Base-by-base conservation (phyloP, 2,888 invertebrate genomes). In the Boloria euphrosyne region DNA sequence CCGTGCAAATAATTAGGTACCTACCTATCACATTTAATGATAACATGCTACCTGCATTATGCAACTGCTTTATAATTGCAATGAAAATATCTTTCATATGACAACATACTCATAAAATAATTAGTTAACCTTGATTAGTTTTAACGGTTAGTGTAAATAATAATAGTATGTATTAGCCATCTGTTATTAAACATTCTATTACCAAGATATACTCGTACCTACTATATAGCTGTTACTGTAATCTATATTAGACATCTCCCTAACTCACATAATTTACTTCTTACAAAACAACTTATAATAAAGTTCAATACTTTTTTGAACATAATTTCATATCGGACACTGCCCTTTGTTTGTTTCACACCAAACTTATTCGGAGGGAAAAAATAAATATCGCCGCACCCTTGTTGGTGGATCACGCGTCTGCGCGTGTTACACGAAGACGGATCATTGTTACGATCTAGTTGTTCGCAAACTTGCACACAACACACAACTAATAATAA, bases 321-420 rank as follows among this genome's bases (percentile, higher is more conserved):
- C 64, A 68, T 70, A 74, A 71, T 75, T 74, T 69, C 71, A 67
- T 70, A 69, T 63, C 69, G 67, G 68, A 70, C 69, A 50, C 68
- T 69, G 72, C 72, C 76, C 78, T 78, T 76, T 86, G 85, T 84
- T 71, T 75, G 75, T 85, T 87, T 84, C 81, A 82, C 85, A 81
- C 80, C 78, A 80, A 86, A 85, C 80, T 88, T 85, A 73, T 80
- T 81, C 82, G 79, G 72, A 78, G 77, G 80, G 79, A 82, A 81
- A 84, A 88, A 88, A 87, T 87, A 89, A 84, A 90, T 89, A 89
- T 89, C 80, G 81, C 85, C 80, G 81, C 86, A 82, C 90, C 91
- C 91, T 87, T 86, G 89, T 85, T 85, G 89, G 84, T 85, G 83
- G 91, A 90, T 89, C 90, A 90, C 89, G 89, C 89, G 89, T 89